These are phyloP conservation scores for Mus musculus DNA, from an alignment of 2,113 vertebrate genomes.

Conservation along the genomic window GRCm39 chr16:91138001-91138500, in stretches of 20 bases:
- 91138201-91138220: neutral
- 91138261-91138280: neutral
- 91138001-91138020: neutral
- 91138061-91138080: neutral
- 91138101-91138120: neutral
- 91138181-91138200: neutral
- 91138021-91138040: neutral
- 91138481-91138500: neutral
- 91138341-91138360: neutral
- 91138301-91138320: neutral
- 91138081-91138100: neutral
- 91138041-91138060: neutral
- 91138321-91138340: neutral
- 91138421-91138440: neutral
- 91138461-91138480: neutral
- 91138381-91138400: neutral
- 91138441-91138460: too few species aligned
- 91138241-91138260: too few species aligned
- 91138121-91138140: neutral
- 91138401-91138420: neutral
- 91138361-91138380: neutral
- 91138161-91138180: neutral
- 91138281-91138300: neutral
- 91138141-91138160: neutral
- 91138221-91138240: neutral